Base-by-base conservation (phyloP, 2,888 invertebrate genomes). In the Thera britannica region DNA sequence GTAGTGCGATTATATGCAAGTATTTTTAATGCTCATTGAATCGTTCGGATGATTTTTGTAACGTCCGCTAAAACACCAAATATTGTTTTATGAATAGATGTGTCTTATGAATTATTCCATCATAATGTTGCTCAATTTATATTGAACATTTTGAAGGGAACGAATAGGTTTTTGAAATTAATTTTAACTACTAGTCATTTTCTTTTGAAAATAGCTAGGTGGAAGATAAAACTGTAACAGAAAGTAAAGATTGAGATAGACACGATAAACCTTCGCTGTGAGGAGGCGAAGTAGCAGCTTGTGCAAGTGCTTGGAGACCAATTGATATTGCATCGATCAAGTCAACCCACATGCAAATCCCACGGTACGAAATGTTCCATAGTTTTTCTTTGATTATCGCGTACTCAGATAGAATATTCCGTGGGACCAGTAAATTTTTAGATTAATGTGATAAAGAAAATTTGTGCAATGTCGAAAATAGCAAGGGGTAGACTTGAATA, bases 61-160 rank as follows among this genome's bases (percentile, higher is more conserved):
- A 84, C 83, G 85, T 91, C 89, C 86, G 81, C 84, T 83, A 79
- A 84, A 89, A 92, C 92, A 90, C 91, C 92, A 92, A 92, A 92
- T 88, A 91, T 92, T 91, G 88, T 88, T 90, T 86, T 86, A 84
- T 86, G 86, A 82, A 81, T 89, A 89, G 87, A 86, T 90, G 85
- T 88, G 83, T 91, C 90, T 92, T 91, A 91, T 91, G 90, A 93
- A 88, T 86, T 88, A 90, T 87, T 90, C 90, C 91, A 90, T 92
- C 89, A 89, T 88, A 85, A 88, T 88, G 90, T 91, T 92, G 93
- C 93, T 93, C 92, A 93, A 92, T 81, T 88, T 89, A 82, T 89
- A 88, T 85, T 88, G 88, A 88, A 87, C 89, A 89, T 89, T 87
- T 89, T 89, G 89, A 88, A 83, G 85, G 84, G 85, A 85, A 85